A percentile compares a stretch with the other conserved stretches of the same genome.
Evolutionary conservation across 2,888 invertebrate species (phyloP).

Genomic region (Drosophila nigricruria): DNA sequence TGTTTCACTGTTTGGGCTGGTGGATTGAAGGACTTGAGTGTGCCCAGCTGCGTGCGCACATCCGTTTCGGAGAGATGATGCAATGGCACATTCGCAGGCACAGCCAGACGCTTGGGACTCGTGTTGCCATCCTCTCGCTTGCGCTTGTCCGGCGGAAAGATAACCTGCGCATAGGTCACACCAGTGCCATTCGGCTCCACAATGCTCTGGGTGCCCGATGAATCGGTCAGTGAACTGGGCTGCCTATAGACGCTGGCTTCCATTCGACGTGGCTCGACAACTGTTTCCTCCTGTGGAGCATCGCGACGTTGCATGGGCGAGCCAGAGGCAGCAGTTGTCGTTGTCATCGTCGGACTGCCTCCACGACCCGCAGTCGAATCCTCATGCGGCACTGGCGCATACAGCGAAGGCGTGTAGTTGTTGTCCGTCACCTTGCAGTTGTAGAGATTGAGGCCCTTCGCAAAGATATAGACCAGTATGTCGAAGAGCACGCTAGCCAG

Average conservation of each 20-base stretch:
- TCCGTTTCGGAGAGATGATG: constrained; percentile 83
- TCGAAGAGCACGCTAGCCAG: constrained; percentile 85
- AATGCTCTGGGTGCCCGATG: constrained; percentile 76
- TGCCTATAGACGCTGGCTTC: constrained; percentile 75
- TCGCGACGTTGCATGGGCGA: constrained; percentile 65
- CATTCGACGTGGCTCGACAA: constrained; percentile 37
- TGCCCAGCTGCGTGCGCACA: constrained; percentile 81
- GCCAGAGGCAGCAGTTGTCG: constrained; percentile 52
- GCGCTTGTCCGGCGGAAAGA: constrained; percentile 81
- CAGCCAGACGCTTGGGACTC: constrained; percentile 80
- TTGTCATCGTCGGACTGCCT: constrained; percentile 69
- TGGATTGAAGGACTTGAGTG: constrained; percentile 80
- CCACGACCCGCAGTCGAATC: constrained; percentile 45
- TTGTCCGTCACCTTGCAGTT: constrained; percentile 85
- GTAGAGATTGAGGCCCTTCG: constrained; percentile 83
- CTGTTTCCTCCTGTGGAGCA: constrained; percentile 17
- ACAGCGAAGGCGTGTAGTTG: constrained; percentile 82
- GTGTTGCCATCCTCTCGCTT: constrained; percentile 72
- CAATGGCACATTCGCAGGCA: constrained; percentile 82
- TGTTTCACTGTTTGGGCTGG: constrained; percentile 27
- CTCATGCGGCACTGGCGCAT: constrained; percentile 77
- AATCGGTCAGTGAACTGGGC: constrained; percentile 80
- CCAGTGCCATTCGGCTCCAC: constrained; percentile 67
- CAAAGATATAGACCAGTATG: constrained; percentile 85
- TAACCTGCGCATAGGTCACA: constrained; percentile 83